phyloP scores from a whole-genome alignment of 2,888 invertebrate genomes.

The Silvanus unidentatus region DNA sequence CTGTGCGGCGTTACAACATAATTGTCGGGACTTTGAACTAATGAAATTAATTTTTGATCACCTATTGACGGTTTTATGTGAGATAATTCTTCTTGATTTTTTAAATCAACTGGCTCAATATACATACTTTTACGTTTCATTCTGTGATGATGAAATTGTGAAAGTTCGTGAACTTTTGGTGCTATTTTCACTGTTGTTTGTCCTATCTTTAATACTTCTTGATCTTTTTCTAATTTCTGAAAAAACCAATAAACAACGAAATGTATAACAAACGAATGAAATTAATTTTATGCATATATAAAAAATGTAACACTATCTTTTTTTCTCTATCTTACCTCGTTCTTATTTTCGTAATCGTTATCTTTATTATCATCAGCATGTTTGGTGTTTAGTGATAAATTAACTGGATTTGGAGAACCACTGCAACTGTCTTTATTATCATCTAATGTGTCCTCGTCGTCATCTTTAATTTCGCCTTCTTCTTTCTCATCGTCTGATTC shows the following conservation, averaged over 20 bases:
- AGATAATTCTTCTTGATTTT: slow-evolving; percentile 61
- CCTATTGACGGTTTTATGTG: slow-evolving; percentile 56
- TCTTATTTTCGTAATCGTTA: slow-evolving; percentile 28
- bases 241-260: slow-evolving; percentile 14
- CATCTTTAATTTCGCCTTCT: slow-evolving; percentile 48
- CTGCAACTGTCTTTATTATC: slow-evolving; percentile 54
- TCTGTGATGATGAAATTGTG: slow-evolving; percentile 46
- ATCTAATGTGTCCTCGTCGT: slow-evolving; percentile 41
- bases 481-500: slow-evolving; percentile 48
- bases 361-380: slow-evolving; percentile 45
- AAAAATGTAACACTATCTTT: no score
- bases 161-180: slow-evolving; percentile 54
- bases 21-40: slow-evolving; percentile 69
- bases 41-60: slow-evolving; percentile 62
- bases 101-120: slow-evolving; percentile 66
- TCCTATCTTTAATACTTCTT: slow-evolving; percentile 54
- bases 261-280: slow-evolving; percentile 1
- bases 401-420: slow-evolving; percentile 77
- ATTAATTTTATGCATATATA: background rate
- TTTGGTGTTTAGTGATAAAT: slow-evolving; percentile 63
- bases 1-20: slow-evolving; percentile 84
- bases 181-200: slow-evolving; percentile 57
- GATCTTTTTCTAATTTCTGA: slow-evolving; percentile 36
- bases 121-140: slow-evolving; percentile 58
- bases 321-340: slow-evolving; percentile 32